A percentile compares a stretch with the other conserved stretches of the same genome.
phyloP scores from a whole-genome alignment of 2,888 invertebrate species.

The Pyrocoelia pectoralis region DNA sequence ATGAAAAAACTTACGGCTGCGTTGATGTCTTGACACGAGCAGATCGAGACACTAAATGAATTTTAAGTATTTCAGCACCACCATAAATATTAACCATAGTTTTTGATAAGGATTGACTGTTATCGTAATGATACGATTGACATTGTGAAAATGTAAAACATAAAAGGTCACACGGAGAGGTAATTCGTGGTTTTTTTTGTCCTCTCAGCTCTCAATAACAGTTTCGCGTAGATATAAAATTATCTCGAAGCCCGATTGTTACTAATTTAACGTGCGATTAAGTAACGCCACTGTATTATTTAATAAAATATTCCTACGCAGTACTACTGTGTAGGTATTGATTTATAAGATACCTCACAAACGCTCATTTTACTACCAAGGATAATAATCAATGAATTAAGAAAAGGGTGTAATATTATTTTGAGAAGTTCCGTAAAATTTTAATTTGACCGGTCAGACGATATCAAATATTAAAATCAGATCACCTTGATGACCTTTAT shows the following conservation, averaged over 20 bases:
- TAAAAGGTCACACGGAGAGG: conserved; percentile 21
- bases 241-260: conserved; percentile 1
- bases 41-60: conserved; percentile 16
- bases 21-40: neutral
- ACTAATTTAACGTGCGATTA: neutral
- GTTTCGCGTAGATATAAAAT: conserved; percentile 7
- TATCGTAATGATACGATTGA: conserved; percentile 19
- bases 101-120: conserved; percentile 10
- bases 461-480: too few relatives aligned
- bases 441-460: neutral
- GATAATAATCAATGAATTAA: conserved; percentile 4
- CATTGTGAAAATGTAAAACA: conserved; percentile 20
- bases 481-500: too few relatives aligned
- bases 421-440: too few relatives aligned
- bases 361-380: conserved; percentile 3
- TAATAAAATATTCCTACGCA: neutral
- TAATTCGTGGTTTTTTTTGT: neutral
- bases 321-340: neutral
- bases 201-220: conserved; percentile 25
- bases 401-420: neutral
- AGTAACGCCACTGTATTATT: neutral
- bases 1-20: conserved; percentile 3
- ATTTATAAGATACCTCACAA: conserved; percentile 7
- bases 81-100: neutral
- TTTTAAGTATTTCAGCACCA: neutral